Base-by-base conservation (phyloP, 2,113 vertebrate species). In the Nycticorax nycticorax region DNA sequence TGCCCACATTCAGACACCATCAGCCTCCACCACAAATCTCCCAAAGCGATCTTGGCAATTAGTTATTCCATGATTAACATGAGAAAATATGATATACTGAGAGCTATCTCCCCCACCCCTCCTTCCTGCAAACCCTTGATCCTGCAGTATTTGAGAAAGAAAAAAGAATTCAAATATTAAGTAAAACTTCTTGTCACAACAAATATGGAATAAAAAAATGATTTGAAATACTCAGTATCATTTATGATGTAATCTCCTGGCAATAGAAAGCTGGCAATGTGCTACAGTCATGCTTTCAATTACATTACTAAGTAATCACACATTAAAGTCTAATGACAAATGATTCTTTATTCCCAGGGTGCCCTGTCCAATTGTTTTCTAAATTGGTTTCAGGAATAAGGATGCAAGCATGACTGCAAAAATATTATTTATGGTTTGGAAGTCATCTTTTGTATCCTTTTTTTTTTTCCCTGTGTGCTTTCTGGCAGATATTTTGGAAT, bases 241-340 rank as follows among this genome's bases (percentile, higher is more conserved):
- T 96, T 97, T 96, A 94, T 94, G 62, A 96, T 96, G 88, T 92
- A 95, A 97, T 97, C 94, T 97, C 94, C 78, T 97, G 95, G 91
- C 95, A 97, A 93, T 92, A 97, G 94, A 86, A 96, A 92, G 59
- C 87, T 87, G 91, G 94, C 81, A 95, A 77, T 84, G 57, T 93
- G 81, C 79, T 96, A 62, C 88, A 95, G 85, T 96, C 86, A 93
- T 98, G 97, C 90, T 98, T 98, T 98, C 95, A 98, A 97, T 98
- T 97, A 97, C 56, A 76, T 87, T 96, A 82, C 96, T 97, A 97
- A 98, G 96, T 97, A 97, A 97, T 97, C 95, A 97, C 96, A 96
- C 94, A 91, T 95, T 95, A 93, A 97, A 95, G 64, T 97, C 94
- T 96, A 97, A 97, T 97, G 96, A 91, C 97, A 98, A 98, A 98